These are phyloP conservation scores for Bujurquina vittata DNA, from an alignment of 2,113 vertebrate species.

Conservation along the genomic window DNA sequence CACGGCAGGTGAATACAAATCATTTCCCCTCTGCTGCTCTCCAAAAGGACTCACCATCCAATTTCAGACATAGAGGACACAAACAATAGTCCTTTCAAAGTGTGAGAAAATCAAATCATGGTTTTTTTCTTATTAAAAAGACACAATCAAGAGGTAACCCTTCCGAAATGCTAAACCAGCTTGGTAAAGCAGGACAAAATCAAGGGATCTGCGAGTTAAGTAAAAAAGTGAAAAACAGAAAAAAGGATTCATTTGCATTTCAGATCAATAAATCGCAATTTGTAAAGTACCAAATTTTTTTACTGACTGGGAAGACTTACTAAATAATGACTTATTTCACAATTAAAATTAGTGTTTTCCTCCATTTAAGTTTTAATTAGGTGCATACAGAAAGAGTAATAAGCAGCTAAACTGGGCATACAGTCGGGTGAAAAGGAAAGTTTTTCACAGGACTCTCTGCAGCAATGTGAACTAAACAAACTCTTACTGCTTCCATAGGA, in stretches of 20 bases:
- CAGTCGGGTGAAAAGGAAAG: not conserved
- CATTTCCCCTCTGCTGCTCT: conserved; percentile 76
- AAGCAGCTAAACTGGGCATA: not conserved
- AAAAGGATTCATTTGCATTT: not conserved
- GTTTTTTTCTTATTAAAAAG: conserved; percentile 42
- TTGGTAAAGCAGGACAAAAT: not conserved
- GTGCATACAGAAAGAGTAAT: too few relatives aligned
- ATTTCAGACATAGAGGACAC: conserved; percentile 69
- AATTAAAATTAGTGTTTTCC: too few relatives aligned
- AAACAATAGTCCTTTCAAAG: conserved; percentile 80
- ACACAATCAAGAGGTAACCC: conserved; percentile 48
- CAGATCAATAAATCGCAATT: not conserved
- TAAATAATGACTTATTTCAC: too few relatives aligned
- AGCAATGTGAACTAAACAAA: too few relatives aligned
- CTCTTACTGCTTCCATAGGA: not conserved
- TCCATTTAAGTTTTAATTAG: too few relatives aligned
- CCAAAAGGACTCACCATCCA: conserved; percentile 76
- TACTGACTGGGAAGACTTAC: not conserved
- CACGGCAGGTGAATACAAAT: conserved; percentile 84
- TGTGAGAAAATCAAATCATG: conserved; percentile 79
- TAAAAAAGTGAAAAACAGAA: not conserved
- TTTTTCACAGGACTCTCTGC: too few relatives aligned
- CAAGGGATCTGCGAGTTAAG: not conserved
- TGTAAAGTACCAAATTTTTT: not conserved
- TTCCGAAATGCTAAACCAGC: conserved; percentile 26